Percentiles rank a stretch among this genome's conserved stretches.
phyloP scores from a whole-genome alignment of 1,140 invertebrate species.

The Drosophila lowei region DNA sequence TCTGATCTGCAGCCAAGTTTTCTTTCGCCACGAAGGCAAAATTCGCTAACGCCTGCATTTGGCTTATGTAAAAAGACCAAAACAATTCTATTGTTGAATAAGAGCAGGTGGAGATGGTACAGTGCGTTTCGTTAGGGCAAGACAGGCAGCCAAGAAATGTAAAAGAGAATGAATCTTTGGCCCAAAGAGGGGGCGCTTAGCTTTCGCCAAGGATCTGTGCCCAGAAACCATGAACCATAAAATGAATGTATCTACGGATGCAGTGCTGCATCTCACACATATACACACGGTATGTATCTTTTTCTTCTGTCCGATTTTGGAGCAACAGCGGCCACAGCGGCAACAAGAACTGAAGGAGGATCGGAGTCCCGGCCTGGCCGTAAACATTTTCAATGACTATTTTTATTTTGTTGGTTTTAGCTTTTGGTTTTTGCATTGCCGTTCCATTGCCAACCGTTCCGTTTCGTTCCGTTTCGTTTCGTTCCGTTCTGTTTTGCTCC shows the following conservation, averaged over 20 bases:
- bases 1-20: conserved; percentile 33
- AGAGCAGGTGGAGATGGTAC: neutral
- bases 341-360: conserved; percentile 40
- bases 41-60: conserved; percentile 5
- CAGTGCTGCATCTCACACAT: neutral
- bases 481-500: conserved; percentile 11
- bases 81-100: neutral
- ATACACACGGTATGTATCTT: conserved; percentile 4
- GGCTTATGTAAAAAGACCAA: conserved; percentile 51
- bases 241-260: conserved; percentile 12
- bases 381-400: conserved; percentile 80
- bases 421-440: conserved; percentile 69
- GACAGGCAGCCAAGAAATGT: neutral
- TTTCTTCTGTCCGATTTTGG: conserved; percentile 44
- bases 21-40: conserved; percentile 18
- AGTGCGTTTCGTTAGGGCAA: neutral
- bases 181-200: too few species aligned
- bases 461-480: neutral
- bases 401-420: conserved; percentile 55
- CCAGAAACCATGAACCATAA: neutral
- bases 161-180: too few species aligned
- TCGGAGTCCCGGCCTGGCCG: conserved; percentile 25
- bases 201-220: too few species aligned
- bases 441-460: conserved; percentile 18
- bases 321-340: conserved; percentile 20